Evolutionary conservation across 2,888 invertebrate species (phyloP).

Genomic region (Pelosia muscerda): DNA sequence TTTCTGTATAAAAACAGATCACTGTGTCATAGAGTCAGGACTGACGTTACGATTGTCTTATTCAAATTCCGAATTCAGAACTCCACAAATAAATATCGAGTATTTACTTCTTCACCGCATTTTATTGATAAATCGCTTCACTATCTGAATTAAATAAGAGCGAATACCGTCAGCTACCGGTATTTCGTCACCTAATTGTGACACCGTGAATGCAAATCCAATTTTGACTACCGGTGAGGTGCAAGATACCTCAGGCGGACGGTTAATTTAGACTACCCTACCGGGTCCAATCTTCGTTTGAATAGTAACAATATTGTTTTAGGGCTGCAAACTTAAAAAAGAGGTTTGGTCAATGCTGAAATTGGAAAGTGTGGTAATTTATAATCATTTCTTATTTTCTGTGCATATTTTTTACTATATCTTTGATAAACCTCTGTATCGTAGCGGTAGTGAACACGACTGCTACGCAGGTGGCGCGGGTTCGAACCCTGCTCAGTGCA

Average conservation of each 20-base stretch:
- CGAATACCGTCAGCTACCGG: constrained; percentile 43
- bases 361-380: not conserved
- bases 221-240: constrained; percentile 48
- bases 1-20: too few species aligned
- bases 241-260: constrained; percentile 48
- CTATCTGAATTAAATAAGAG: constrained; percentile 56
- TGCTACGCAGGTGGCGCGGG: too few species aligned
- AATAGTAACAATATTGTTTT: constrained; percentile 51
- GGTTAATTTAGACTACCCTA: constrained; percentile 55
- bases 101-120: constrained; percentile 21
- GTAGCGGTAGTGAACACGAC: too few species aligned
- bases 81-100: too few species aligned
- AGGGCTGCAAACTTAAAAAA: constrained; percentile 42
- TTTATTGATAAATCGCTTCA: constrained; percentile 38
- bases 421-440: not conserved
- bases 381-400: not conserved
- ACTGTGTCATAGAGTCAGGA: too few species aligned
- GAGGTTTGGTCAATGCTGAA: not conserved
- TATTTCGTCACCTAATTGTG: constrained; percentile 59
- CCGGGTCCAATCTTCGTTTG: constrained; percentile 44
- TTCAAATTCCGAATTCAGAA: too few species aligned
- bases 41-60: too few species aligned
- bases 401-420: not conserved
- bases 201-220: constrained; percentile 63
- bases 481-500: too few species aligned